Evolutionary conservation across 2,888 invertebrate genomes (phyloP).

Genomic region (Ornithoptera priamus): DNA sequence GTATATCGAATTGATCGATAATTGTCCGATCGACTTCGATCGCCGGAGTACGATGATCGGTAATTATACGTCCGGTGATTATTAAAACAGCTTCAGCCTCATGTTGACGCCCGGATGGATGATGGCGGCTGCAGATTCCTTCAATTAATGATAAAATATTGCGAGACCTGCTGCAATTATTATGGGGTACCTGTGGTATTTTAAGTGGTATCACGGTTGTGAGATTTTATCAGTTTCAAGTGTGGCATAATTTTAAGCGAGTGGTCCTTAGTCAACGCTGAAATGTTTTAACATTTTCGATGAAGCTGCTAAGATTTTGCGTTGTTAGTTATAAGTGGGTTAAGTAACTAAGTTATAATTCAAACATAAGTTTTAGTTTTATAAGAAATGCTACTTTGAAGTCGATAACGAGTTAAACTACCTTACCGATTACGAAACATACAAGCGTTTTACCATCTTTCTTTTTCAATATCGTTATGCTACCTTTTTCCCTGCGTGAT

Average conservation of each 20-base stretch:
- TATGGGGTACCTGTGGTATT: constrained; percentile 16
- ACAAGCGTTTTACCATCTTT: too few species aligned
- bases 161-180: constrained; percentile 12
- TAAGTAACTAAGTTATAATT: too few species aligned
- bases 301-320: too few species aligned
- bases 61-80: constrained; percentile 27
- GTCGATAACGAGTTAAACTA: too few species aligned
- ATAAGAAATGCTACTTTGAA: too few species aligned
- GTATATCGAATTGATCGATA: constrained; percentile 22
- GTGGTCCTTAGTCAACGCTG: constrained; percentile 1
- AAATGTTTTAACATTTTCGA: neutral
- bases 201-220: constrained; percentile 18
- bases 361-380: too few species aligned
- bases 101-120: neutral
- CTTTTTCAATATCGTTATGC: too few species aligned
- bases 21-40: constrained; percentile 26
- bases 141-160: constrained; percentile 22
- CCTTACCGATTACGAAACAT: too few species aligned
- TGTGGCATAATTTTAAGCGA: constrained; percentile 13
- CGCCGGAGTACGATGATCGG: neutral
- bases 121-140: constrained; percentile 26
- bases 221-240: constrained; percentile 16
- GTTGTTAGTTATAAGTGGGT: too few species aligned
- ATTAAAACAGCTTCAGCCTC: constrained; percentile 11
- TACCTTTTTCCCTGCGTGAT: too few species aligned